Base-by-base conservation (phyloP, 2,797 vertebrate genomes). In the Micrastur ruficollis region DNA sequence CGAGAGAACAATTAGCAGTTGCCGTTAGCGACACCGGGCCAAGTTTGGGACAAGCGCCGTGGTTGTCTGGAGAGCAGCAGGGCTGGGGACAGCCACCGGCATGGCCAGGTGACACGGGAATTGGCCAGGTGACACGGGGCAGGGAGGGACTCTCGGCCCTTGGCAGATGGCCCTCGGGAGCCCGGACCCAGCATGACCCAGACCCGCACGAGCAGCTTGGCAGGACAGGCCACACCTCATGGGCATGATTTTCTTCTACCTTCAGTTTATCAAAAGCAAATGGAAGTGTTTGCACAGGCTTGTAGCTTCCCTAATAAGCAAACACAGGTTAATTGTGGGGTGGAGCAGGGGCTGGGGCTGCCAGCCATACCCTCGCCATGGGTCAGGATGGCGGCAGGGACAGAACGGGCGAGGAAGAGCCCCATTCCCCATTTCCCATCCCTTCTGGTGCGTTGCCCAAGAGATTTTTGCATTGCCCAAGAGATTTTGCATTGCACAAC, bases 1-100 rank as follows among this genome's bases (percentile, higher is more conserved):
- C 4, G 8, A 74, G 74, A 95, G 95, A 92, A 95, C 95, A 97
- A 97, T 97, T 97, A 97, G 94, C 86, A 84, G 91, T 65, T 94
- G 96, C 96, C 46, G 26, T 52, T 91, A 55, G 88, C 68, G 59
- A 95, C 86, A 68, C 80, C 11, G 5, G 96, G 89, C 83, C 76
- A 44, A 72, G 93, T 31, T 68, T 13, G 74, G 95, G 96, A 96
- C 88, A 91, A 91, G 21, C 1, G 36, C 50, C 0, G 9, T 3
- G 27, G 81, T 2, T 40, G 71, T 25, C 56, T 75, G 87, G 82
- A 90, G 90, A 95, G 70, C 94, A 29, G 94, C 40, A 0, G 86
- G 90, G 79, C 63, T 63, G 68, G 86, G 89, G 83, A 93, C 94
- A 47, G 92, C 34, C 87, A 59, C 53, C 2, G 2, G 29, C 20